Evolutionary conservation across 2,888 invertebrate genomes (phyloP).

Genomic region (Agrilus biguttatus): DNA sequence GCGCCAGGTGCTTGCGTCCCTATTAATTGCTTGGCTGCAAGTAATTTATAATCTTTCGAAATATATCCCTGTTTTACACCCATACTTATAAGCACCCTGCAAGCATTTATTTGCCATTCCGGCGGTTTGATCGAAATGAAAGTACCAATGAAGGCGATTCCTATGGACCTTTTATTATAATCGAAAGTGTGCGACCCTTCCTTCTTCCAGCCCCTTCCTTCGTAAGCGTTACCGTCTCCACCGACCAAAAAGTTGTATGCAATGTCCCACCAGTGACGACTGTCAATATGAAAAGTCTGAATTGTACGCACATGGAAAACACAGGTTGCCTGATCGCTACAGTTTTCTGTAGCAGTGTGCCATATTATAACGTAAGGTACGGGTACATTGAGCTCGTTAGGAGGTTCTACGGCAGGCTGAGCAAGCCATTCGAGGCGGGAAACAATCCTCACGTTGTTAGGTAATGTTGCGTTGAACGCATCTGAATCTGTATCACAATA

Average conservation of each 20-base stretch:
- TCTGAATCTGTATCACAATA: slow-evolving; percentile 7
- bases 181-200: slow-evolving; percentile 57
- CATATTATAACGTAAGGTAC: slow-evolving; percentile 43
- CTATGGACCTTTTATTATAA: slow-evolving; percentile 51
- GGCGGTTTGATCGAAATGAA: slow-evolving; percentile 41
- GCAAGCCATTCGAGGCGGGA: slow-evolving; percentile 51
- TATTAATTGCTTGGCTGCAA: slow-evolving; percentile 52
- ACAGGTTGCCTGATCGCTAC: slow-evolving; percentile 42
- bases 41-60: slow-evolving; percentile 45
- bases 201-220: slow-evolving; percentile 61
- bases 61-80: slow-evolving; percentile 50
- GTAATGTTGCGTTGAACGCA: slow-evolving; percentile 9
- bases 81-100: slow-evolving; percentile 41
- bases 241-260: slow-evolving; percentile 68
- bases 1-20: slow-evolving; percentile 56
- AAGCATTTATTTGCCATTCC: slow-evolving; percentile 42
- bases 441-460: slow-evolving; percentile 36
- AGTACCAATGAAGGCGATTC: slow-evolving; percentile 59
- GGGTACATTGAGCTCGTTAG: slow-evolving; percentile 30
- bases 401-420: slow-evolving; percentile 34
- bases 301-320: slow-evolving; percentile 43
- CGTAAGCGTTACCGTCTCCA: slow-evolving; percentile 61
- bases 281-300: slow-evolving; percentile 57
- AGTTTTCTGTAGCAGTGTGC: slow-evolving; percentile 50
- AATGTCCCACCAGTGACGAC: slow-evolving; percentile 49